These are phyloP conservation scores for Pangasius sanitwongsei DNA, from an alignment of 2,797 vertebrate genomes.

Conservation along the genomic window DNA sequence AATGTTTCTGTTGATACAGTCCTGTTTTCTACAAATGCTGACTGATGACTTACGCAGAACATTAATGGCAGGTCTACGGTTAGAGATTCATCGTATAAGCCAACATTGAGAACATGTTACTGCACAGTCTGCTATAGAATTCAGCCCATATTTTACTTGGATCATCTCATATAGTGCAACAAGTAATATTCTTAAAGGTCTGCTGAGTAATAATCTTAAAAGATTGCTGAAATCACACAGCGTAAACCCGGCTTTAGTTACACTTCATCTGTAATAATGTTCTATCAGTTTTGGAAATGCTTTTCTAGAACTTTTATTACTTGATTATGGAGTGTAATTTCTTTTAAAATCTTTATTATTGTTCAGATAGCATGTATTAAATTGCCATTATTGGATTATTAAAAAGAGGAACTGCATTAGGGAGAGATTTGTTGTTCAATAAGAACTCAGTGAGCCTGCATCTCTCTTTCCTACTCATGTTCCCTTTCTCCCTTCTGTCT, in stretches of 20 bases:
- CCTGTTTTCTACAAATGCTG: not conserved
- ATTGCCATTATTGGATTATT: constrained; percentile 40
- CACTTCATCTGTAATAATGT: not conserved
- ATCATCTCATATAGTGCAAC: not conserved
- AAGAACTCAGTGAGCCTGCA: not conserved
- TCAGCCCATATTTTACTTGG: not conserved
- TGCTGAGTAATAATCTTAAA: constrained; percentile 3
- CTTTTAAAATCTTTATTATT: constrained; percentile 36
- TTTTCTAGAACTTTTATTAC: constrained; percentile 11
- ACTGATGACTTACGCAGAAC: not conserved
- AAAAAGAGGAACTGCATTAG: constrained; percentile 17
- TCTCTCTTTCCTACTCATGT: not conserved
- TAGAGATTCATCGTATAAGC: not conserved
- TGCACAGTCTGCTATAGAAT: not conserved
- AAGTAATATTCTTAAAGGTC: not conserved
- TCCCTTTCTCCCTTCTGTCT: not conserved
- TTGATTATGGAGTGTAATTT: constrained; percentile 7
- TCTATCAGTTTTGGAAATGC: not conserved
- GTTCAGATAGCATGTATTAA: constrained; percentile 33
- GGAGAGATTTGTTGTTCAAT: constrained; percentile 15
- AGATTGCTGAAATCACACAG: not conserved
- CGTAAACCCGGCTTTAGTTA: constrained; percentile 10
- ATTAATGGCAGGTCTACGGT: not conserved
- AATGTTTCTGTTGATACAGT: not conserved
- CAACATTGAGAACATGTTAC: not conserved